Base-by-base conservation (phyloP, 2,797 vertebrate species). In the Parambassis ranga region DNA sequence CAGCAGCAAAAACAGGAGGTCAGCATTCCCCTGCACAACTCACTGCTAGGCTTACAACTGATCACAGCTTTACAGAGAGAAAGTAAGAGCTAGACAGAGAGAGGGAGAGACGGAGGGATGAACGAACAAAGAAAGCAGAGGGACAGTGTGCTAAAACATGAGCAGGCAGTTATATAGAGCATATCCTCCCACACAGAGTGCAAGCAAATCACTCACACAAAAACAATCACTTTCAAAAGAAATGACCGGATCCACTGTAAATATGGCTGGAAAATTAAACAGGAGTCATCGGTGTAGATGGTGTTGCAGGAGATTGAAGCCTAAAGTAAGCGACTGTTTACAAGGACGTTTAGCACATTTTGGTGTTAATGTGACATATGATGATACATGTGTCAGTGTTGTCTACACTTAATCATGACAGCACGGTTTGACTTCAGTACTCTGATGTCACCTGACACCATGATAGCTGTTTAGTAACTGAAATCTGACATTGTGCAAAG, bases 1-100 rank as follows among this genome's bases (percentile, higher is more conserved):
- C 78, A 84, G 83, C 86, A 89, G 42, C 82, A 80, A 89, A 91
- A 90, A 91, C 37, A 59, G 75, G 83, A 71, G 51, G 77, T 90
- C 87, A 93, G 88, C 83, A 77, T 52, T 83, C 58, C 76, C 74
- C 30, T 48, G 32, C 23, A 57, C 1, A 35, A 5, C 13, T 65
- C 38, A 43, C 27, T 42, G 41, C n/a, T 50, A 52, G 56, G 39
- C 41, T 31, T 47, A 62, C 47, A 67, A 73, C 44, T 61, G 63
- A 56, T 60, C 43, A 38, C 49, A 56, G 61, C 61, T 61, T 74
- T 46, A 57, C 64, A 73, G 33, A 58, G 23, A 46, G 11, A 74
- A 62, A 50, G 48, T 20, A 58, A 43, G 53, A 31, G 37, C 3
- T 5, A 3, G 7, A 57, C n/a, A n/a, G n/a, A n/a, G n/a, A 43